Evolutionary conservation across 1,140 invertebrate species (phyloP), one percentile per base, ranked within the genome.

Genomic region (Drosophila prosaltans): DNA sequence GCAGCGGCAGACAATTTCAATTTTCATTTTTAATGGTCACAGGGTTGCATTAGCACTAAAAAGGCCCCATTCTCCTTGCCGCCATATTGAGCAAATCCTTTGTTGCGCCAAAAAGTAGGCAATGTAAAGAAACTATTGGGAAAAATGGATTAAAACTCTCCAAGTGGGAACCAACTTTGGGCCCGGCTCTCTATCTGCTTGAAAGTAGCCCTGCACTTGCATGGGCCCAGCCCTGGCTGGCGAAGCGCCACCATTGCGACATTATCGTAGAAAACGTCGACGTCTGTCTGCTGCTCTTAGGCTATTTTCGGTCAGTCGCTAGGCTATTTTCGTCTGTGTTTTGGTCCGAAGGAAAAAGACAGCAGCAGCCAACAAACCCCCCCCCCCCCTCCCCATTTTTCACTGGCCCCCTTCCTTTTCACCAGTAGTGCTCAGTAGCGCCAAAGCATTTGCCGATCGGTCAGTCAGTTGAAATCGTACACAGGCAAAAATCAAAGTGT

Each of bases 311-410:
- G 80, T 58, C 68, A 74, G 84, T 73, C 77, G 74, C 68, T 77
- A 70, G 67, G 74, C 83, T 88, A 88, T 88, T 88, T 88, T 88
- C 71, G 74, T 83, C 57, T 76, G 60, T 88, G 68, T 86, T 80
- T 86, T 77, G 71, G 65, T 76, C 74, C 76, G 73, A 74, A 76
- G 74, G 74, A 77, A 70, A 61, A 51, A 51, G 45, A 48, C 45
- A 48, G 80, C 61, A 69, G 67, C 72, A 51, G 62, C 67, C 66
- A 68, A 45, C 60, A 71, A 36, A 7, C 6, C 7, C 45, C 3
- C 45, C 21, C 21, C 8, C 0, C 32, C 2, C 45, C 21, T 24
- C 45, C 16, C 21, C 45, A 5, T 11, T 16, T 16, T 16, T 16
- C 16, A 16, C 16, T 16, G 16, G 16, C 16, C 16, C 16, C 16